Conservation (phyloP, 1,140 invertebrate species). For the Parapsyche elsis region DNA sequence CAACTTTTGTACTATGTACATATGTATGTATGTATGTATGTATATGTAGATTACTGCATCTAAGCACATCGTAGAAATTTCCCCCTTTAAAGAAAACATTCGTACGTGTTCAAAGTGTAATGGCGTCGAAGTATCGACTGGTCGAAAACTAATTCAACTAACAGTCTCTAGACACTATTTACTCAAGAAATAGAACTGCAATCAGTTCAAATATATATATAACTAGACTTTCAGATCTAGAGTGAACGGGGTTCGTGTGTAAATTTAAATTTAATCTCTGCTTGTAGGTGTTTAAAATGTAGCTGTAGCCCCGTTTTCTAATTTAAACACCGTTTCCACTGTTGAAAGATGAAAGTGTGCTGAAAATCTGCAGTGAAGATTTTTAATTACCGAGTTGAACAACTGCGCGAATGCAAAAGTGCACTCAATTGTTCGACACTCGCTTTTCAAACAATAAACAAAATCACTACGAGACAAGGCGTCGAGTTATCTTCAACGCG, state of each 20-base stretch:
- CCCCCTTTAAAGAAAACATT: neutral
- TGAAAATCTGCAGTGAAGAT: neutral
- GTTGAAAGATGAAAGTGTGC: no score
- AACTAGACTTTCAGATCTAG: no score
- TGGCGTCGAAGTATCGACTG: neutral
- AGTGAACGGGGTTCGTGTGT: no score
- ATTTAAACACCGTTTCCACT: no score
- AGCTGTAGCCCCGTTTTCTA: no score
- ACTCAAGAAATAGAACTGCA: constrained; percentile 35
- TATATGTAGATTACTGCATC: neutral
- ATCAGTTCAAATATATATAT: neutral
- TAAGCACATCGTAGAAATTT: neutral
- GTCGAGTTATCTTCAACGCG: no score
- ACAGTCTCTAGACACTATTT: neutral
- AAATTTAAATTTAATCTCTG: no score
- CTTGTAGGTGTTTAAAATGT: no score
- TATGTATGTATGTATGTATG: neutral
- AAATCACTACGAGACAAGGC: no score
- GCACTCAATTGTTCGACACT: no score
- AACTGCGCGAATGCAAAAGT: neutral
- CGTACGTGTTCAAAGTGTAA: neutral
- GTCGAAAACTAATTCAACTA: constrained; percentile 31
- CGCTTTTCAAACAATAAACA: no score
- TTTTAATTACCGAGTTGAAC: constrained; percentile 1
- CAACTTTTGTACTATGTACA: neutral